phyloP scores from a whole-genome alignment of 2,797 vertebrate genomes.

The Cacajao melanocephalus region DNA sequence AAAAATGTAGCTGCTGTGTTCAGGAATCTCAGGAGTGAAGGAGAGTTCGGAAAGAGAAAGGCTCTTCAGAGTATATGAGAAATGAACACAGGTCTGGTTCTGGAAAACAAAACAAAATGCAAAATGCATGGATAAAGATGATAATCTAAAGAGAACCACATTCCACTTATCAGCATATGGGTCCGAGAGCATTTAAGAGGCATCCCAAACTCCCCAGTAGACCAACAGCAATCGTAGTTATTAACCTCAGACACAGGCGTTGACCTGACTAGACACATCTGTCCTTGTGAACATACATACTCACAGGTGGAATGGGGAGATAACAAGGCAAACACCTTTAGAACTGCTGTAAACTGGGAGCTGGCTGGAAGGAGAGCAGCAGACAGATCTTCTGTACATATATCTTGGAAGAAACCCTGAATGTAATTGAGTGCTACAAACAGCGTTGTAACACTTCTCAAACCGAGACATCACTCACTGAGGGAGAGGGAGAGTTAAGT shows the following conservation, averaged over 20 bases:
- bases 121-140: neutral
- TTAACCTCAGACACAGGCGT: neutral
- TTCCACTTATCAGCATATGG: neutral
- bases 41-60: neutral
- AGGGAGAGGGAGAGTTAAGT: neutral
- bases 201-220: neutral
- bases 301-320: fast-evolving
- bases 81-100: neutral
- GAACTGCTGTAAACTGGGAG: neutral
- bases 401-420: neutral
- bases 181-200: neutral
- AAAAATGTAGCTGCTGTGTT: neutral
- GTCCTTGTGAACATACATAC: neutral
- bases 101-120: neutral
- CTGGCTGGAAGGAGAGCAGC: neutral
- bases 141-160: neutral
- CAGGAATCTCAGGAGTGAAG: neutral
- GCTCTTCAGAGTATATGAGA: neutral
- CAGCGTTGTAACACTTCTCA: neutral
- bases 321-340: neutral
- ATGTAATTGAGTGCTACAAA: too few relatives aligned
- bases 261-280: neutral
- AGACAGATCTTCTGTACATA: too few relatives aligned
- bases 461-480: neutral
- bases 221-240: too few relatives aligned